Conservation (phyloP, 2,113 vertebrate species). For the Procavia capensis region DNA sequence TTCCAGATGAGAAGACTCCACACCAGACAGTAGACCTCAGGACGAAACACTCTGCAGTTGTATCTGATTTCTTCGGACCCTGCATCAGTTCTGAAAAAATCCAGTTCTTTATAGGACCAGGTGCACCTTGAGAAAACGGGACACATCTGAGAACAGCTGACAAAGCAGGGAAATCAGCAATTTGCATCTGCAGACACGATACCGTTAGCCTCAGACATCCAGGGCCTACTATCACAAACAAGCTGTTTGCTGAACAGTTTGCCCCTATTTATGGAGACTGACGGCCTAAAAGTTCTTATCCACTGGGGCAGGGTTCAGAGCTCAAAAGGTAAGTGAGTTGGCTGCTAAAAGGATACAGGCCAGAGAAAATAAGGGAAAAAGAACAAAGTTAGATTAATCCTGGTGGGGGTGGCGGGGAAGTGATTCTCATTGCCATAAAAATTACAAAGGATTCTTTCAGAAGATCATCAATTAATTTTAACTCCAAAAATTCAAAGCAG, state of each 20-base stretch:
- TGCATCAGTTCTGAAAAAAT: conserved; percentile 22
- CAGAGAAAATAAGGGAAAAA: conserved; percentile 44
- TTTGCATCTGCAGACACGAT: conserved; percentile 70
- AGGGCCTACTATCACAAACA: conserved; percentile 82
- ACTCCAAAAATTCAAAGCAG: conserved; percentile 37
- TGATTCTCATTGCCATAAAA: not conserved
- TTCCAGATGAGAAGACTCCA: not conserved
- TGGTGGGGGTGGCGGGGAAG: not conserved
- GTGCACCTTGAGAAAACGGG: conserved; percentile 82
- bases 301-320: conserved; percentile 78
- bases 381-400: not conserved
- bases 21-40: not conserved
- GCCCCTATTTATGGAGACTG: conserved; percentile 80
- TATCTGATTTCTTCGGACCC: conserved; percentile 72
- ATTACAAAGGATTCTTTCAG: not conserved
- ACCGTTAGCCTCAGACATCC: conserved; percentile 74
- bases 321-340: conserved; percentile 74
- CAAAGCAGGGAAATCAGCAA: conserved; percentile 82
- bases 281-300: conserved; percentile 82
- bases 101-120: conserved; percentile 78
- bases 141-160: conserved; percentile 83
- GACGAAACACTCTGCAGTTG: not conserved
- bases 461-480: not conserved
- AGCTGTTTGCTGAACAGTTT: conserved; percentile 76
- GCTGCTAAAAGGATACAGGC: conserved; percentile 74